These are phyloP conservation scores for Hypena proboscidalis DNA, from an alignment of 2,888 invertebrate genomes.

Conservation along the genomic window DNA sequence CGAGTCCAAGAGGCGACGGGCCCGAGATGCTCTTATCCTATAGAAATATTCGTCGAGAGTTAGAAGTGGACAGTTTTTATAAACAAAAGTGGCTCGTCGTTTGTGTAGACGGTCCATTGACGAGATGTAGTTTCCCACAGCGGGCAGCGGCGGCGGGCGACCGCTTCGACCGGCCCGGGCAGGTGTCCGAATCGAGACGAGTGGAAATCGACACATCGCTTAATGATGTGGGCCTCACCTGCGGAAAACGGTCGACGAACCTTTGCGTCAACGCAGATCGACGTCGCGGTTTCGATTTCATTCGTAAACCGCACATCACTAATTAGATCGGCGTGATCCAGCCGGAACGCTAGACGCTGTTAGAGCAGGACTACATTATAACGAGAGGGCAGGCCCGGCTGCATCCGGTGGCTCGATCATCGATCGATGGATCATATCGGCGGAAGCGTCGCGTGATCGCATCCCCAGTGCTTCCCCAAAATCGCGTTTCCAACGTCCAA, in stretches of 20 bases:
- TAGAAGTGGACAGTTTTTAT: conserved; percentile 83
- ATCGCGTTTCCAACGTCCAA: conserved; percentile 68
- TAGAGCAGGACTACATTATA: conserved; percentile 55
- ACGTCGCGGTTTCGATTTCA: conserved; percentile 66
- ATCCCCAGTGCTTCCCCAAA: conserved; percentile 65
- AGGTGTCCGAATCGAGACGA: conserved; percentile 67
- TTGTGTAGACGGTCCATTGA: conserved; percentile 75
- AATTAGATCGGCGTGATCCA: conserved; percentile 57
- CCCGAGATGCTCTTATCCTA: conserved; percentile 57
- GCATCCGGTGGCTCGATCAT: conserved; percentile 59
- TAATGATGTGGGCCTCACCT: conserved; percentile 60
- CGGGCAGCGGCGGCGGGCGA: conserved; percentile 48
- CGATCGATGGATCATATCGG: conserved; percentile 60
- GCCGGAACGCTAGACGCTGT: conserved; percentile 51
- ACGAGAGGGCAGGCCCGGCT: conserved; percentile 46
- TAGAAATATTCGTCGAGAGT: conserved; percentile 63
- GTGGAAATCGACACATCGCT: conserved; percentile 61
- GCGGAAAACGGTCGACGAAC: conserved; percentile 60
- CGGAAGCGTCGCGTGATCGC: conserved; percentile 66
- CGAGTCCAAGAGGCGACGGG: conserved; percentile 58
- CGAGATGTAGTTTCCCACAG: conserved; percentile 76
- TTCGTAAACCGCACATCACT: conserved; percentile 53
- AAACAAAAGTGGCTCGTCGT: conserved; percentile 73
- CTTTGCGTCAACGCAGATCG: conserved; percentile 46
- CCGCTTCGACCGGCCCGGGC: conserved; percentile 57